These are phyloP conservation scores for Coturnix japonica DNA, from an alignment of 2,113 vertebrate species.

Conservation along the genomic window DNA sequence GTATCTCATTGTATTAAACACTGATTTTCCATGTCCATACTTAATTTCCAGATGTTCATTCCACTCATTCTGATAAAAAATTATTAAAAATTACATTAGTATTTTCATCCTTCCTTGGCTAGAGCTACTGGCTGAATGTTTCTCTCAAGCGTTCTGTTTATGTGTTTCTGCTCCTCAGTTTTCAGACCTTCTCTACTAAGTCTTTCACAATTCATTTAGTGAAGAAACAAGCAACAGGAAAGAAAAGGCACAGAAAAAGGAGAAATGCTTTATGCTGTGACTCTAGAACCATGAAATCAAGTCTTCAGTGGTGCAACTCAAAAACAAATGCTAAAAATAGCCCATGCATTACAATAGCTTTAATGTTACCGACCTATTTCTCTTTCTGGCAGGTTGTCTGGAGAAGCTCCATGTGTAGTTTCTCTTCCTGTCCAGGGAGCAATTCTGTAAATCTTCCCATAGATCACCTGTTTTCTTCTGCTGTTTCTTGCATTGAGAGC, in stretches of 20 bases:
- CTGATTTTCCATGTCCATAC: background rate
- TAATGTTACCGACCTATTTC: background rate
- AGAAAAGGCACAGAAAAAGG: background rate
- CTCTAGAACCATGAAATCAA: background rate
- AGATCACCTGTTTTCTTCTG: background rate
- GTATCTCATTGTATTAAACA: background rate
- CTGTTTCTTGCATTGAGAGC: background rate
- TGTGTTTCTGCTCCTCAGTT: background rate
- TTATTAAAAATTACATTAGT: background rate
- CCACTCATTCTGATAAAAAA: background rate
- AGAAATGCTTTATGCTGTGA: background rate
- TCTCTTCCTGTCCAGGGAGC: background rate
- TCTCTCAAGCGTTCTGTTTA: background rate
- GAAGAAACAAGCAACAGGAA: background rate
- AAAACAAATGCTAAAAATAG: background rate
- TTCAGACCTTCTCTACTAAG: background rate
- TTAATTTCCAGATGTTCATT: background rate
- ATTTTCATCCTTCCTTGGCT: background rate
- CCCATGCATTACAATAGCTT: accelerated
- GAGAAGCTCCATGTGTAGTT: background rate
- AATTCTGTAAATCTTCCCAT: background rate
- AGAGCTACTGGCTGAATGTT: background rate
- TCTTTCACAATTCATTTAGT: background rate
- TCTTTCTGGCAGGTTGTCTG: background rate
- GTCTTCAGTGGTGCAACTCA: background rate